Base-by-base conservation (phyloP, 2,113 vertebrate genomes). In the Lepus americanus region DNA sequence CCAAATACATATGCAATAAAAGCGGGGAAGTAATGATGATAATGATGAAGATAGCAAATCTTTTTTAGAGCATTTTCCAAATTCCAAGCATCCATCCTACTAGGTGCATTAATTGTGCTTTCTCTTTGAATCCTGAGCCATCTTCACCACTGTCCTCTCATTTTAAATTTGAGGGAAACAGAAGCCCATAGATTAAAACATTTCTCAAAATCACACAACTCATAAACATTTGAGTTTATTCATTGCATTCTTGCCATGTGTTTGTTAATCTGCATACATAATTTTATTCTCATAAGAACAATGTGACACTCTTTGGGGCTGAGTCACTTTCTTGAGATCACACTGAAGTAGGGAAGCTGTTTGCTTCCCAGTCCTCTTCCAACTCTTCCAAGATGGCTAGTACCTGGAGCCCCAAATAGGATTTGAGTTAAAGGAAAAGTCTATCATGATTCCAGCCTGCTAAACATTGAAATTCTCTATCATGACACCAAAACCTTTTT, bases 21-120 rank as follows among this genome's bases (percentile, higher is more conserved):
- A 5, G 22, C 39, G 74, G 14, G 36, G 31, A 59, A 27, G 44
- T 70, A 22, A 55, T 23, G 63, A 1, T 17, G 33, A 55, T 14
- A 16, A 36, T 29, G 44, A 82, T 22, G 14, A 77, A 51, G 53
- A 51, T 13, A 76, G 10, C 10, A 88, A 73, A 87, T 19, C 33
- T 76, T n/a, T 31, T 9, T 2, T 2, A 59, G 12, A 96, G 39
- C 72, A 23, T 49, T 87, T 73, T 84, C 14, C 59, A 63, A 61
- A 3, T 14, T 22, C 14, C 81, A 70, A 31, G 22, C 7, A 29
- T 51, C 82, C 61, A 29, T 51, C 82, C 53, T 27, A 27, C 25
- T 20, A n/a, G 49, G 29, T 5, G 7, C 1, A 3, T 1, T 73
- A 4, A 0, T 0, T 61, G 13, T 17, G 14, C 61, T 33, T 74